A percentile compares a stretch with the other conserved stretches of the same genome.
These are phyloP conservation scores for Papilio xuthus DNA, from an alignment of 1,140 invertebrate species.

Conservation along the genomic window DNA sequence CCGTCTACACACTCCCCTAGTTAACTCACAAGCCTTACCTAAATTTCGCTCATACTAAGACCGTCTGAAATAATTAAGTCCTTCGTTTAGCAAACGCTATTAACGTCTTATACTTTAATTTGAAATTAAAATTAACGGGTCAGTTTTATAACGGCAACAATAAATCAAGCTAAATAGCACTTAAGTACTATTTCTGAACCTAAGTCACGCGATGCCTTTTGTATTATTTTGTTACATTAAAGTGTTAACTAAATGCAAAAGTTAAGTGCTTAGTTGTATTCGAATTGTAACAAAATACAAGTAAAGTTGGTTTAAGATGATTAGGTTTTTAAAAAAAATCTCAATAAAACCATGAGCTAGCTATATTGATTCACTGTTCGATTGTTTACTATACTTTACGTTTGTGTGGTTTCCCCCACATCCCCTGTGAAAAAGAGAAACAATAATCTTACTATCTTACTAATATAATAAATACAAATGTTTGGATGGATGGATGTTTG, in stretches of 20 bases:
- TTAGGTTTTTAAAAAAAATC: not conserved
- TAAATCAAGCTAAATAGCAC: slow-evolving; percentile 50
- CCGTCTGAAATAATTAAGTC: slow-evolving; percentile 44
- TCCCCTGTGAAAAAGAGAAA: no score
- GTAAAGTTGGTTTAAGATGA: no score
- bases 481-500: no score
- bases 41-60: slow-evolving; percentile 31
- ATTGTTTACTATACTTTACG: not conserved
- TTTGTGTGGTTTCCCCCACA: no score
- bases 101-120: slow-evolving; percentile 22
- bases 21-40: slow-evolving; percentile 45
- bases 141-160: slow-evolving; percentile 42
- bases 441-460: no score
- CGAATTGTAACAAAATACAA: not conserved
- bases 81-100: slow-evolving; percentile 12
- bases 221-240: slow-evolving; percentile 1
- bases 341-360: not conserved
- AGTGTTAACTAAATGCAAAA: slow-evolving; percentile 22
- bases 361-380: not conserved
- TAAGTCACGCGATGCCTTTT: slow-evolving; percentile 36
- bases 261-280: not conserved
- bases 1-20: slow-evolving; percentile 48
- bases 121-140: slow-evolving; percentile 41
- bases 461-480: no score
- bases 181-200: slow-evolving; percentile 42